Base-by-base conservation (phyloP, 2,888 invertebrate species). In the Eilema griseolum region DNA sequence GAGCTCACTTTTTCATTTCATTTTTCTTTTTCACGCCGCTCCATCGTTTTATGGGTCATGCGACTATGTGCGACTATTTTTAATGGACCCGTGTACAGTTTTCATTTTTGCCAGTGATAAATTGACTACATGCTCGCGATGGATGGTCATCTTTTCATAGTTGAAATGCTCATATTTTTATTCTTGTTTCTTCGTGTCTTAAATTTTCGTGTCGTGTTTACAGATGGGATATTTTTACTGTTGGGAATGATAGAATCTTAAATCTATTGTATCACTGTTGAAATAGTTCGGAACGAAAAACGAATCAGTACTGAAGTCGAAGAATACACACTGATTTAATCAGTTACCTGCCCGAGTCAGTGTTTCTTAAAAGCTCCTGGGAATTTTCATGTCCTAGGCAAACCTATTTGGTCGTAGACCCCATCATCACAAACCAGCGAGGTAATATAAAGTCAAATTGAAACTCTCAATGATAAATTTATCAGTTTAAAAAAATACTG, bases 41-140 rank as follows among this genome's bases (percentile, higher is more conserved):
- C 91, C 88, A 92, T 88, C 93, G 92, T 94, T 95, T 95, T 95
- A 94, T 95, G 94, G 95, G 95, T 95, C 95, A 95, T 93, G 90
- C 90, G 92, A 93, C 93, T 94, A 93, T 93, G 92, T 89, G 92
- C 90, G 91, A 95, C 94, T 94, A 95, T 94, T 95, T 95, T 95
- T 95, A 95, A 95, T 94, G 93, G 93, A 91, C 88, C 87, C 82
- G 84, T 83, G 86, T 84, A 85, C 86, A 89, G 90, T 93, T 94
- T 93, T 94, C 93, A 94, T 94, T 94, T 95, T 93, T 90, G 88
- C 87, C 86, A 78, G 90, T 94, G 94, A 95, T 95, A 95, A 95
- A 95, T 95, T 94, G 94, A 94, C 93, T 93, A 90, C 87, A 90
- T 90, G 89, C 86, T 86, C 88, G 85, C 89, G 92, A 93, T 93